Percentiles rank a stretch among this genome's conserved stretches.
Conservation (phyloP, 2,113 vertebrate genomes). For the Motacilla alba region DNA sequence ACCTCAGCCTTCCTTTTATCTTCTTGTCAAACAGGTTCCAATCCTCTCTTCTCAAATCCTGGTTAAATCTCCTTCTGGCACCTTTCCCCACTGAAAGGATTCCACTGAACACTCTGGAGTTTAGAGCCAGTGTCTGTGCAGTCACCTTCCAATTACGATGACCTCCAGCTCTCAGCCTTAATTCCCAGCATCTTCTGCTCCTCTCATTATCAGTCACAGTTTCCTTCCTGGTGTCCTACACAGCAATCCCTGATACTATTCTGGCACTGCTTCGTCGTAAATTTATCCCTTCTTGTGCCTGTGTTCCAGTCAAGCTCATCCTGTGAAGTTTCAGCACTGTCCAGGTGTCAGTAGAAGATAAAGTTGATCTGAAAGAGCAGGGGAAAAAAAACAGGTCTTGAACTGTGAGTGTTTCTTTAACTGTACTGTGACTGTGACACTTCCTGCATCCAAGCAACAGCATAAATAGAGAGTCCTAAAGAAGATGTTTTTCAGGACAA, state of each 20-base stretch:
- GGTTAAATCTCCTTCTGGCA: not conserved
- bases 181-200: not conserved
- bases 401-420: not conserved
- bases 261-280: not conserved
- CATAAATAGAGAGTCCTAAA: not conserved
- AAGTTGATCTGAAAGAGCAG: not conserved
- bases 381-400: not conserved
- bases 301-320: not conserved
- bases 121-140: not conserved
- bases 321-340: not conserved
- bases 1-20: not conserved
- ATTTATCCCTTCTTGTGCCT: not conserved
- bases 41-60: not conserved
- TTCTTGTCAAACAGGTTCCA: not conserved
- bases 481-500: not conserved
- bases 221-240: not conserved
- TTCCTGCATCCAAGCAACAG: not conserved
- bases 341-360: not conserved
- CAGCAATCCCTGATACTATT: not conserved
- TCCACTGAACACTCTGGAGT: not conserved
- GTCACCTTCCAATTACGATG: rapidly evolving
- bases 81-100: not conserved
- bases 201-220: not conserved
- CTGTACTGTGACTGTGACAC: not conserved
- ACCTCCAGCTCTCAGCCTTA: not conserved